Evolutionary conservation across 30 jellyfish, hydroid and myxozoan genomes (phyloP).

Genomic region (Rhopilema esculentum): DNA sequence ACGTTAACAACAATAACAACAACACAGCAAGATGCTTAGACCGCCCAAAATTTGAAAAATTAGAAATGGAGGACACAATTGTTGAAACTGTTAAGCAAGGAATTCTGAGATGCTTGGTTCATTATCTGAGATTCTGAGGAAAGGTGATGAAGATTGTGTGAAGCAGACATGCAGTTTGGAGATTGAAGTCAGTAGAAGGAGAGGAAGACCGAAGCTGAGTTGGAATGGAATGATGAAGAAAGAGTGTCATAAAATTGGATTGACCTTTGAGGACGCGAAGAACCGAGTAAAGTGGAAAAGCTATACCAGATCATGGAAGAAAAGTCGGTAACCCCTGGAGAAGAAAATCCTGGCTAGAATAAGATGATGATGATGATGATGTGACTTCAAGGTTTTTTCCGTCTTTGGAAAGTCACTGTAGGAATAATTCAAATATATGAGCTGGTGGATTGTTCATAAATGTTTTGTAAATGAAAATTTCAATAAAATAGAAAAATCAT

Average conservation of each 20-base stretch:
- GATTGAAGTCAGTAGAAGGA: neutral
- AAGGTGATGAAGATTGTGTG: slow-evolving; percentile 1
- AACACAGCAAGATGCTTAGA: too few species aligned
- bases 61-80: too few species aligned
- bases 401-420: too few species aligned
- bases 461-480: too few species aligned
- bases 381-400: too few species aligned
- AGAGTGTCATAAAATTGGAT: neutral
- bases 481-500: too few species aligned
- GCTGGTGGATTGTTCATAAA: too few species aligned
- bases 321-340: slow-evolving; percentile 10
- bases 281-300: neutral
- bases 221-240: slow-evolving; percentile 6
- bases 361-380: slow-evolving; percentile 34
- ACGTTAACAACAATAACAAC: too few species aligned
- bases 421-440: too few species aligned
- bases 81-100: neutral
- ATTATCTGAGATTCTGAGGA: slow-evolving; percentile 12
- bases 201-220: slow-evolving; percentile 14
- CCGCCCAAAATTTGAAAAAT: too few species aligned
- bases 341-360: slow-evolving; percentile 7
- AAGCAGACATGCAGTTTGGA: slow-evolving; percentile 7
- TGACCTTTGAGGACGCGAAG: neutral
- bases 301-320: neutral
- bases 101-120: slow-evolving; percentile 1